Base-by-base conservation (phyloP, 2,888 invertebrate species). In the Apotomis capreana region DNA sequence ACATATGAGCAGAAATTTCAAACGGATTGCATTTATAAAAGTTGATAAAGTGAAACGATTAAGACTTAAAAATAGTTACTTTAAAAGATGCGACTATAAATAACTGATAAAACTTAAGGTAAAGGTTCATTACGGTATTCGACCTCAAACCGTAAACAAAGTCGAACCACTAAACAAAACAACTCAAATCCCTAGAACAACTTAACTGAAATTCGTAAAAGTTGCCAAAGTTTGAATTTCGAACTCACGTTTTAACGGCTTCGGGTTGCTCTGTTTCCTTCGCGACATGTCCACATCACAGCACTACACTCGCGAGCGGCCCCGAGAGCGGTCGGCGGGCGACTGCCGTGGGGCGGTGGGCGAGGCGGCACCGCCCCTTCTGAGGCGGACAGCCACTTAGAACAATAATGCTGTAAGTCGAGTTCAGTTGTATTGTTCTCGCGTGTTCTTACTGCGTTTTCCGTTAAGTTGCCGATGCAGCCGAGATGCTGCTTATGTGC, bases 251-350 rank as follows among this genome's bases (percentile, higher is more conserved):
- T 98, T 98, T 86, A 98, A 95, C 89, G 98, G 98, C 94, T 98
- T 98, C 83, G 98, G 98, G 94, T 98, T 98, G 94, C 97, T 97
- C 95, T 98, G 98, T 95, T 98, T 98, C 94, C 98, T 95, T 91
- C 98, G 96, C 90, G 98, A 98, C 98, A 98, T 98, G 90, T 87
- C 92, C 91, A 89, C 68, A 68, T 68, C 72, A 68, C 67, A 60
- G 59, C 71, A 71, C 71, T n/a, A 10, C 72, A 69, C 68, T 69
- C 69, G 62, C 74, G 74, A 62, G 52, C 65, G 74, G 36, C 57
- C 52, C 55, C 51, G 40, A 49, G 44, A 64, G 67, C 70, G 70
- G 57, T 58, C 68, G 68, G 68, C 72, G 68, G 58, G 36, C 58
- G 68, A 70, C 71, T 70, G 65, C 57, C 40, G 64, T 46, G 55